These are phyloP conservation scores for Synergus umbraculus DNA, from an alignment of 2,888 invertebrate genomes.

Conservation along the genomic window DNA sequence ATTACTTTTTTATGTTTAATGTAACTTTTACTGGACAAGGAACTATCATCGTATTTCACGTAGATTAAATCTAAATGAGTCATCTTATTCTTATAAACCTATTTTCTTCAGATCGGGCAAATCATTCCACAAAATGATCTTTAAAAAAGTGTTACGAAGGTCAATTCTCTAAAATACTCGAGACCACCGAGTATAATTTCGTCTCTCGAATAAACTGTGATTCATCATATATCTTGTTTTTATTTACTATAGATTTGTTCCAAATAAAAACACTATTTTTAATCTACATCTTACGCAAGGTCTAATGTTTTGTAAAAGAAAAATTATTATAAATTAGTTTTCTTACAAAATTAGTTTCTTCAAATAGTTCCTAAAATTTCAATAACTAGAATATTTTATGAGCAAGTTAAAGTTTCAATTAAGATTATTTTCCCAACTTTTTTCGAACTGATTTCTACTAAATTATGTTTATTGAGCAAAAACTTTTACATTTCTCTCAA, in stretches of 20 bases:
- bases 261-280: neutral
- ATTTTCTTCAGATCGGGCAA: neutral
- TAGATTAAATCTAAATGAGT: neutral
- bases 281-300: neutral
- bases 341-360: neutral
- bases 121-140: neutral
- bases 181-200: neutral
- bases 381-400: neutral
- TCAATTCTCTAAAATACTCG: neutral
- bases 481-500: neutral
- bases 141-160: neutral
- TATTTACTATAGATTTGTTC: neutral
- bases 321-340: too few species aligned
- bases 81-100: neutral
- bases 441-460: neutral
- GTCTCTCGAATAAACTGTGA: neutral
- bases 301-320: too few species aligned
- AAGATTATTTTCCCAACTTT: neutral
- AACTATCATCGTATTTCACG: neutral
- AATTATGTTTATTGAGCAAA: neutral
- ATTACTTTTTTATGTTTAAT: neutral
- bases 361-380: neutral
- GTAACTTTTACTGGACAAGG: neutral
- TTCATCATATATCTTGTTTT: too few species aligned
- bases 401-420: neutral